phyloP scores from a whole-genome alignment of 2,888 invertebrate genomes.

The Epinotia nisella region DNA sequence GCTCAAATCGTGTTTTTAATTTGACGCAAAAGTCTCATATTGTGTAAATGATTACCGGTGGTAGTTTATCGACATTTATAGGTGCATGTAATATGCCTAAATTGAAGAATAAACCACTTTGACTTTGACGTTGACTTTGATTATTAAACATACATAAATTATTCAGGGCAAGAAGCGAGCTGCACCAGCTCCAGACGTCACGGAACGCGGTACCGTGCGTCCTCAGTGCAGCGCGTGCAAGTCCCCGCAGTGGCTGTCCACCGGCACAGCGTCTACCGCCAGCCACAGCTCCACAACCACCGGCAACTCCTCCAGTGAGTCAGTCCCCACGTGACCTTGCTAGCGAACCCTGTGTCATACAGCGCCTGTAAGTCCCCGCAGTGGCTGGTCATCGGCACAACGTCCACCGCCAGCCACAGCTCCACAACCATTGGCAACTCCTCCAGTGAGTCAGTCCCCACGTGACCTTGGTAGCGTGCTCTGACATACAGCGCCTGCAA shows the following conservation, averaged over 20 bases:
- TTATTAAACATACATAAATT: not conserved
- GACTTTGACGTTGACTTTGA: too few relatives aligned
- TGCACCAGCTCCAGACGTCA: constrained; percentile 86
- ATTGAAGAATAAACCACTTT: too few relatives aligned
- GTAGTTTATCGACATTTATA: too few relatives aligned
- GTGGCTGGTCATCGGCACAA: too few relatives aligned
- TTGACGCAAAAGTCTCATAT: not conserved
- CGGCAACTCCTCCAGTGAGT: constrained; percentile 86
- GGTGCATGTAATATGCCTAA: too few relatives aligned
- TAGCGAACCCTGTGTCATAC: constrained; percentile 57
- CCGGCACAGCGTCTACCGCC: constrained; percentile 81
- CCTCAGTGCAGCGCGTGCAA: constrained; percentile 70
- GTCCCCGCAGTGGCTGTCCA: constrained; percentile 75
- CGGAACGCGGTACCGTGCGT: constrained; percentile 69
- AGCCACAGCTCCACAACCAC: constrained; percentile 84
- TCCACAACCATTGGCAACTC: constrained; percentile 84
- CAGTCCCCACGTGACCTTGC: constrained; percentile 25
- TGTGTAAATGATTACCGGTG: too few relatives aligned
- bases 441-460: constrained; percentile 77
- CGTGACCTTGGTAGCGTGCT: constrained; percentile 45
- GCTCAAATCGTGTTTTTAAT: not conserved
- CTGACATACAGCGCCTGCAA: constrained; percentile 70
- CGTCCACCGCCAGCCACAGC: constrained; percentile 82
- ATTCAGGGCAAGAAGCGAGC: constrained; percentile 75
- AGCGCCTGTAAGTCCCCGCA: constrained; percentile 72